A percentile compares a stretch with the other conserved stretches of the same genome.
Conservation (phyloP, 2,113 vertebrate genomes). For the Sisor rabdophorus region DNA sequence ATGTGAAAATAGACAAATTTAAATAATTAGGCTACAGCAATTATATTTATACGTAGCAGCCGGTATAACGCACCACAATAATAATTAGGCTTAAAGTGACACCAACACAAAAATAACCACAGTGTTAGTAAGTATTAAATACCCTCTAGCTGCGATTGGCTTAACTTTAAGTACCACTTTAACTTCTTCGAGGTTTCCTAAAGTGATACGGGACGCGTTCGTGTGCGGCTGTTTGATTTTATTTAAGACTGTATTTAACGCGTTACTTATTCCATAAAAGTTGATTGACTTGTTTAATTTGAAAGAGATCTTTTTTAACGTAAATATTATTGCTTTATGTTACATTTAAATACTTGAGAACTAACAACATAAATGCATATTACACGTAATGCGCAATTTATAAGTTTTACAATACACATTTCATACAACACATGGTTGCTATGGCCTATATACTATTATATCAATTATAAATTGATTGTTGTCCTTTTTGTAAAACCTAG, state of each 20-base stretch:
- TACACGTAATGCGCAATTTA: neutral
- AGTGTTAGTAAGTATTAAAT: neutral
- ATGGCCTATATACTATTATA: too few species aligned
- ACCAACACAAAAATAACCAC: slow-evolving; percentile 2
- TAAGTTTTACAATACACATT: neutral
- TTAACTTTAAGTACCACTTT: neutral
- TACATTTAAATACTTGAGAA: neutral
- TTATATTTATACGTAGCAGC: slow-evolving; percentile 6
- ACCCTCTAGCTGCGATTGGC: neutral
- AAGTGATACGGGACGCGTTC: neutral
- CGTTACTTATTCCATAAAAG: neutral
- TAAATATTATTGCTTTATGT: neutral
- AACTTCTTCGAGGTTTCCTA: neutral
- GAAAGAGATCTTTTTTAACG: neutral
- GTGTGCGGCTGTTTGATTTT: neutral
- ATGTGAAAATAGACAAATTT: neutral
- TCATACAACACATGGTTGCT: neutral
- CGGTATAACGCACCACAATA: neutral
- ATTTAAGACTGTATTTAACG: neutral
- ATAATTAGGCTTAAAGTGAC: neutral
- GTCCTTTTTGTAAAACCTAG: too few species aligned
- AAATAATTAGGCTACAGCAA: slow-evolving; percentile 12
- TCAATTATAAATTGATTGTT: too few species aligned
- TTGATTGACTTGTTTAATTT: neutral
- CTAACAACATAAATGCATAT: too few species aligned